Percentiles rank a stretch among this genome's conserved stretches.
Evolutionary conservation across 2,797 vertebrate species (phyloP).

Genomic region (Clarias laeviceps): DNA sequence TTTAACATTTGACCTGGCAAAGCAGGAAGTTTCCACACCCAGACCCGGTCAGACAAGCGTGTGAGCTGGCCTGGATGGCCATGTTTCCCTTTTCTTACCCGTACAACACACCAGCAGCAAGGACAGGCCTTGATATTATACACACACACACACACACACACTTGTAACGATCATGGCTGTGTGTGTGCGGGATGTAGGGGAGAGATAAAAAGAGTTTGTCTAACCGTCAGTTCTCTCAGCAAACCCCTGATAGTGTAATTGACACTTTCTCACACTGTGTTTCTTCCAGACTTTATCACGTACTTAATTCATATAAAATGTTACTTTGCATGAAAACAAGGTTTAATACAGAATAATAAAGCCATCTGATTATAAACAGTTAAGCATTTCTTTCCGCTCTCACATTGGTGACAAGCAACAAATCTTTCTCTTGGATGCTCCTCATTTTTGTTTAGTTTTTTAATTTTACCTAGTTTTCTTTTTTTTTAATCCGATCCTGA

Average conservation of each 20-base stretch:
- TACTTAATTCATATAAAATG: not conserved
- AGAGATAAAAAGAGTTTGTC: slow-evolving; percentile 40
- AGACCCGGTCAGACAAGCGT: not conserved
- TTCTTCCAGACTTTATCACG: not conserved
- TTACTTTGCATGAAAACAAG: not conserved
- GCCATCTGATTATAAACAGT: not conserved
- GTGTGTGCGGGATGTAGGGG: slow-evolving; percentile 27
- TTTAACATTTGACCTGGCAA: not conserved
- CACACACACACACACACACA: slow-evolving; percentile 31
- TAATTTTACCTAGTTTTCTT: not conserved
- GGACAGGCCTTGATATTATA: slow-evolving; percentile 35
- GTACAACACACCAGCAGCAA: slow-evolving; percentile 1
- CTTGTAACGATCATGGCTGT: slow-evolving; percentile 25
- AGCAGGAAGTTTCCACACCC: not conserved
- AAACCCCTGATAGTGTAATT: not conserved
- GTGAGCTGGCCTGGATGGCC: not conserved
- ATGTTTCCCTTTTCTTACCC: slow-evolving; percentile 17
- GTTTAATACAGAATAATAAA: not conserved
- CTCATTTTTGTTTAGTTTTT: not conserved
- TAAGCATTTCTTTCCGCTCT: not conserved
- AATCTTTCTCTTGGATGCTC: not conserved
- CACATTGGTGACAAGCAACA: not conserved
- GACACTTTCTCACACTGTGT: not conserved
- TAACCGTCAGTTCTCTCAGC: slow-evolving; percentile 17
- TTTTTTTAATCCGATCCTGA: not conserved